Percentiles rank a stretch among this genome's conserved stretches.
phyloP scores from a whole-genome alignment of 2,797 vertebrate species.

The Sebastes cheni region DNA sequence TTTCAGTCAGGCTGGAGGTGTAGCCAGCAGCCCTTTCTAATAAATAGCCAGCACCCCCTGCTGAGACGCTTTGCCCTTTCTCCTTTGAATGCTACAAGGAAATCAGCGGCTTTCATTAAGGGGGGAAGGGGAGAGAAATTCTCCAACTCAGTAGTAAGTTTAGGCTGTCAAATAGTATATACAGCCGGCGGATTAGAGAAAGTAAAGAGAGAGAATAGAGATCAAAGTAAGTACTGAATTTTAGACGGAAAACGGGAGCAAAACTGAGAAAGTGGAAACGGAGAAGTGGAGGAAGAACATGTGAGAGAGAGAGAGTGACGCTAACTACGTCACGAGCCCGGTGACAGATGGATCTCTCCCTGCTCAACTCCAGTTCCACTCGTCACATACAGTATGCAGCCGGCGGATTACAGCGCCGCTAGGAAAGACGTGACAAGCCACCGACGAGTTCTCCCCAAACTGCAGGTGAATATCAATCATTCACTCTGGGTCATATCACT shows the following conservation, averaged over 20 bases:
- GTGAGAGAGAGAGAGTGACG: not conserved
- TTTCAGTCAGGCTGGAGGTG: slow-evolving; percentile 51
- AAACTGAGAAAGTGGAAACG: not conserved
- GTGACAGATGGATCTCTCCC: slow-evolving; percentile 29
- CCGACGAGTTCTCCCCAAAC: slow-evolving; percentile 1
- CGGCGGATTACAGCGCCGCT: slow-evolving; percentile 27
- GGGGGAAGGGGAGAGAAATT: not conserved
- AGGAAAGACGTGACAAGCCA: slow-evolving; percentile 25
- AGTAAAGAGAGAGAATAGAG: slow-evolving; percentile 1
- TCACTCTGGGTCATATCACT: slow-evolving; percentile 33
- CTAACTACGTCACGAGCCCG: not conserved
- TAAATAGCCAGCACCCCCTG: slow-evolving; percentile 50
- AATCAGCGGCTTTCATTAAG: slow-evolving; percentile 49
- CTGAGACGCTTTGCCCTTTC: slow-evolving; percentile 55
- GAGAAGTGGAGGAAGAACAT: not conserved
- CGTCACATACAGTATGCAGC: slow-evolving; percentile 26
- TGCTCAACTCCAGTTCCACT: not conserved
- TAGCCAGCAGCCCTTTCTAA: slow-evolving; percentile 48
- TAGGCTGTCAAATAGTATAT: slow-evolving; percentile 30
- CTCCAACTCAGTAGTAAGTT: slow-evolving; percentile 40
- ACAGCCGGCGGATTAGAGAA: slow-evolving; percentile 29
- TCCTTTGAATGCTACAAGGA: slow-evolving; percentile 31
- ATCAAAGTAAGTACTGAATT: slow-evolving; percentile 25
- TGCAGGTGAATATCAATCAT: slow-evolving; percentile 49
- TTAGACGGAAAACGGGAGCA: not conserved